Percentiles rank a stretch among this genome's conserved stretches.
phyloP scores from a whole-genome alignment of 2,888 invertebrate genomes.

The Nemotelus pantherinus region DNA sequence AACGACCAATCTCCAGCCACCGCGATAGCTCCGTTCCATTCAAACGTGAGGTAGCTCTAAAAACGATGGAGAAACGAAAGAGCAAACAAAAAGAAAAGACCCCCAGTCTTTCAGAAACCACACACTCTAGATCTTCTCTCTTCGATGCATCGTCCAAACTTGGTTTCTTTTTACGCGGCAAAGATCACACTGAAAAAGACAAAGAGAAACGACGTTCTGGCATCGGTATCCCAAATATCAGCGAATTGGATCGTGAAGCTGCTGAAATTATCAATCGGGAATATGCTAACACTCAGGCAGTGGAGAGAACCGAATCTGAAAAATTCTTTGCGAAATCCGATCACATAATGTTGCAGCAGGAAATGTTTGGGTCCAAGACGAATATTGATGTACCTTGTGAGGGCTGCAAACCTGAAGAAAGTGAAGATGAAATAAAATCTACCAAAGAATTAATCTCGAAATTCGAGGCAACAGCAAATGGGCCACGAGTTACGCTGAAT shows the following conservation, averaged over 20 bases:
- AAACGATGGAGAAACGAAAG: slow-evolving; percentile 58
- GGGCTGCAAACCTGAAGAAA: slow-evolving; percentile 23
- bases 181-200: slow-evolving; percentile 54
- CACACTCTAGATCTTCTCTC: slow-evolving; percentile 67
- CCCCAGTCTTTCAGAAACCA: slow-evolving; percentile 66
- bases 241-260: slow-evolving; percentile 82
- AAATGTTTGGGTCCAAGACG: slow-evolving; percentile 47
- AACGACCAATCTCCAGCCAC: slow-evolving; percentile 64
- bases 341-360: slow-evolving; percentile 47
- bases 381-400: neutral
- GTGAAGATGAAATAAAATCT: slow-evolving; percentile 57
- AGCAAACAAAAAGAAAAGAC: slow-evolving; percentile 61
- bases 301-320: slow-evolving; percentile 56
- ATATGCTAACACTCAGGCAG: slow-evolving; percentile 53
- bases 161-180: slow-evolving; percentile 50
- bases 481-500: slow-evolving; percentile 46
- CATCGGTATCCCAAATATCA: slow-evolving; percentile 76
- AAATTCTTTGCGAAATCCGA: slow-evolving; percentile 56
- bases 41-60: slow-evolving; percentile 53
- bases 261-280: slow-evolving; percentile 68
- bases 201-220: slow-evolving; percentile 69
- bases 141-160: slow-evolving; percentile 60
- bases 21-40: slow-evolving; percentile 55
- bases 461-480: slow-evolving; percentile 64
- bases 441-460: slow-evolving; percentile 70